Evolutionary conservation across 2,113 vertebrate species (phyloP).

Genomic region (Triplophysa rosa): DNA sequence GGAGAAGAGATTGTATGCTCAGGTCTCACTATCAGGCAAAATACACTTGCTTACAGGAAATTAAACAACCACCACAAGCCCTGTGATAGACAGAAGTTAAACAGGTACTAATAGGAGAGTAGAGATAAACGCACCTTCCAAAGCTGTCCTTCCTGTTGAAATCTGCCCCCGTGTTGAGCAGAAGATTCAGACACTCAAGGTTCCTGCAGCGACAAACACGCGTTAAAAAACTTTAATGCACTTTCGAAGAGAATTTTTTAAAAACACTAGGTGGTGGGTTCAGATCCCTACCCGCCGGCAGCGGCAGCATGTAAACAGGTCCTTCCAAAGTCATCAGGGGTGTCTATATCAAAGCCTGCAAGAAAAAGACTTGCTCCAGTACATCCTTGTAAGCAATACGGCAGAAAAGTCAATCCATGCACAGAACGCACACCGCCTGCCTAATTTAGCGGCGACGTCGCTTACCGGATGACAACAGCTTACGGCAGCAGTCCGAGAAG

Average conservation of each 20-base stretch:
- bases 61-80: background rate
- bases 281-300: constrained; percentile 87
- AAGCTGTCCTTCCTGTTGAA: constrained; percentile 98
- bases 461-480: constrained; percentile 93
- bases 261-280: background rate
- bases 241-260: background rate
- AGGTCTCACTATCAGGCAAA: background rate
- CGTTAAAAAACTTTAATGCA: background rate
- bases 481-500: constrained; percentile 97
- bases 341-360: constrained; percentile 95
- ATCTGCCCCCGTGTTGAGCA: constrained; percentile 94
- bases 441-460: background rate
- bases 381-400: background rate
- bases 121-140: constrained; percentile 82
- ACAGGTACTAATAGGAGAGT: background rate
- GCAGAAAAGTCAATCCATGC: background rate
- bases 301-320: constrained; percentile 98
- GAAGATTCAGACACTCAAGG: constrained; percentile 96
- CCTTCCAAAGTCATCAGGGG: constrained; percentile 95
- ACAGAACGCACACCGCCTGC: background rate
- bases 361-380: background rate
- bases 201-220: constrained; percentile 75
- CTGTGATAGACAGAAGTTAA: too few relatives aligned
- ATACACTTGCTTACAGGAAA: background rate
- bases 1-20: background rate